These are phyloP conservation scores for Sinocyclocheilus grahami DNA, from an alignment of 2,113 vertebrate species.

Conservation along the genomic window DNA sequence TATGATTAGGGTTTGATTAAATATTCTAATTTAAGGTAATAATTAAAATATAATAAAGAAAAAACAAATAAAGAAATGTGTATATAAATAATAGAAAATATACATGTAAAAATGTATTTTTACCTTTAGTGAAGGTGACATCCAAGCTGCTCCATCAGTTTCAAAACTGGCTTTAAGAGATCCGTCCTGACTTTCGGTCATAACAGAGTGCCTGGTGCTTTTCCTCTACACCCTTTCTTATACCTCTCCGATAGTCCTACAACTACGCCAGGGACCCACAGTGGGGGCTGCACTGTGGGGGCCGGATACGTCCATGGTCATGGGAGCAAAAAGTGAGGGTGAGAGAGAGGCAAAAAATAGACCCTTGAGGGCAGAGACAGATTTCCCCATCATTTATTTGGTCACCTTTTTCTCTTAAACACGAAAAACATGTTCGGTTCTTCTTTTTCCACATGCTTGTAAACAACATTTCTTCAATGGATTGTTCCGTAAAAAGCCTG, in stretches of 20 bases:
- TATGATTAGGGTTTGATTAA: background rate
- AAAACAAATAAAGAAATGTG: background rate
- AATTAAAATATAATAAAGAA: background rate
- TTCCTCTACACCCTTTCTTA: constrained; percentile 31
- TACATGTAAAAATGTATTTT: background rate
- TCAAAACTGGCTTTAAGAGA: constrained; percentile 12
- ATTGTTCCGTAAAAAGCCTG: background rate
- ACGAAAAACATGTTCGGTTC: constrained; percentile 1
- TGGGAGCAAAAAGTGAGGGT: constrained; percentile 35
- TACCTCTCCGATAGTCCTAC: constrained; percentile 31
- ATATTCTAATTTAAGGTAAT: background rate
- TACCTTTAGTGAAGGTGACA: background rate
- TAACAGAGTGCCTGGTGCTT: constrained; percentile 15
- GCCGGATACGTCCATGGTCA: constrained; percentile 36
- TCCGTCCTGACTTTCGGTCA: background rate
- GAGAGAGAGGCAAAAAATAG: constrained; percentile 37
- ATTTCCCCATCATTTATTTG: constrained; percentile 37
- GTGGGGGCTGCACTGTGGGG: background rate
- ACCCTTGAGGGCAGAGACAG: constrained; percentile 39
- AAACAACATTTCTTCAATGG: background rate
- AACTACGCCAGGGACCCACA: constrained; percentile 10
- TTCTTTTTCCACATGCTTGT: background rate
- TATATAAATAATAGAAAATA: too few relatives aligned
- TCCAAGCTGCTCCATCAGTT: background rate
- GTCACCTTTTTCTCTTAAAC: constrained; percentile 30